phyloP scores from a whole-genome alignment of 1,140 invertebrate species.

The Sitophilus oryzae region DNA sequence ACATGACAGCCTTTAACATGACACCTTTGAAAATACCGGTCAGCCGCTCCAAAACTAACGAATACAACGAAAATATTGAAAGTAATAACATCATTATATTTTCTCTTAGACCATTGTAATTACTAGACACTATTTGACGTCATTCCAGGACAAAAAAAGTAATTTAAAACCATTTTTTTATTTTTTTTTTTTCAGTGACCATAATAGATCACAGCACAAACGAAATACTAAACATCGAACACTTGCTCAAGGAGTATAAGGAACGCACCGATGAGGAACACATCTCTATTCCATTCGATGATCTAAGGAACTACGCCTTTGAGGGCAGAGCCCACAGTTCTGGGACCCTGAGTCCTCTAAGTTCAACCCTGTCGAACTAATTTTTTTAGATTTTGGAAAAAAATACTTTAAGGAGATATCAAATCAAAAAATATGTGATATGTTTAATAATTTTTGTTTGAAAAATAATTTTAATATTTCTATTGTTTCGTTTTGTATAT shows the following conservation, averaged over 20 bases:
- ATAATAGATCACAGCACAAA: background rate
- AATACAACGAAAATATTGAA: background rate
- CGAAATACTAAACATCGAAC: background rate
- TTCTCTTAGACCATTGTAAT: background rate
- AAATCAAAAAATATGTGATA: no score
- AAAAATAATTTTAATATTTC: no score
- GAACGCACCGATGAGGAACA: background rate
- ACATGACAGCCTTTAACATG: slow-evolving; percentile 2
- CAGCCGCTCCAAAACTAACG: background rate
- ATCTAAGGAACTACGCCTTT: background rate
- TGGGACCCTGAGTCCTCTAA: background rate
- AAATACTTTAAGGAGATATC: no score
- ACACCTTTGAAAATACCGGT: background rate
- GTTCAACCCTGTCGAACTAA: no score
- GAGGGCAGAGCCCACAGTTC: background rate
- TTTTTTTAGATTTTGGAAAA: no score
- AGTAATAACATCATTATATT: background rate
- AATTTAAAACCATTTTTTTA: background rate
- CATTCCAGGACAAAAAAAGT: background rate
- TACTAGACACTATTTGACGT: background rate
- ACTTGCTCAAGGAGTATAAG: background rate
- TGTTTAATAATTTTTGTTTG: no score
- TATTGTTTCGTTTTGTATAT: no score
- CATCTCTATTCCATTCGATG: background rate
- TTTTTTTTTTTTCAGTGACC: background rate